Evolutionary conservation across 1,140 invertebrate species (phyloP), one percentile per base, ranked within the genome.

Genomic region (Lepidurus couesii): DNA sequence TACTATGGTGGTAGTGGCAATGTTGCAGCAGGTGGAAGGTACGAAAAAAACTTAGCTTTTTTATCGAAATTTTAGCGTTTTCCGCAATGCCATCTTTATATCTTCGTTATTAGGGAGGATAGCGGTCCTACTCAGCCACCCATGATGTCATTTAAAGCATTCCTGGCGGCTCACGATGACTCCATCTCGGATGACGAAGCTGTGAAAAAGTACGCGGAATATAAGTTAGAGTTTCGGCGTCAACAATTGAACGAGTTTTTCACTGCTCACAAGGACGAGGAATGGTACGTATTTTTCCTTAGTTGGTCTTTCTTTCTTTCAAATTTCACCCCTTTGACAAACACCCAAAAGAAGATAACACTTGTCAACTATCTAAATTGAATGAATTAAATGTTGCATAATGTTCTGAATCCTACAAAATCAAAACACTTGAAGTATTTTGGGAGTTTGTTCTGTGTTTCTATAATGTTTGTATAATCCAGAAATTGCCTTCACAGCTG

Each of bases 221-320:
- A 99, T 86, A 99, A 99, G 86, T 87, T 95, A 82, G 97, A 99
- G 83, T 99, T 98, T 84, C 92, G 93, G 83, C 89, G 95, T 77
- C 95, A 98, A 85, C 97, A 99, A 84, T 90, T 99, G 26, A 97
- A 97, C 86, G 97, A 99, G 86, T 99, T 99, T 88, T 99, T 99
- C 88, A 92, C 98, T 83, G 91, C 92, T 44, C 98, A 99, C 87
- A 99, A 99, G 87, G 97, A 99, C 84, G 98, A 99, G 86, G 98
- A 99, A 92, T 99, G 98, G 98, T 99, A 89, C 89, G 91, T 81
- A 78, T 53, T 65, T 76, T 75, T 34, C 34, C 34, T 80, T 26
- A 44, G 21, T 74, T 26, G 13, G 3, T 65, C 73, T 42, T 78
- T 74, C 77, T 21, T 42, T 77, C 78, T 75, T 43, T 65, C 53